Base-by-base conservation (phyloP, 2,113 vertebrate genomes). In the Psophia crepitans region DNA sequence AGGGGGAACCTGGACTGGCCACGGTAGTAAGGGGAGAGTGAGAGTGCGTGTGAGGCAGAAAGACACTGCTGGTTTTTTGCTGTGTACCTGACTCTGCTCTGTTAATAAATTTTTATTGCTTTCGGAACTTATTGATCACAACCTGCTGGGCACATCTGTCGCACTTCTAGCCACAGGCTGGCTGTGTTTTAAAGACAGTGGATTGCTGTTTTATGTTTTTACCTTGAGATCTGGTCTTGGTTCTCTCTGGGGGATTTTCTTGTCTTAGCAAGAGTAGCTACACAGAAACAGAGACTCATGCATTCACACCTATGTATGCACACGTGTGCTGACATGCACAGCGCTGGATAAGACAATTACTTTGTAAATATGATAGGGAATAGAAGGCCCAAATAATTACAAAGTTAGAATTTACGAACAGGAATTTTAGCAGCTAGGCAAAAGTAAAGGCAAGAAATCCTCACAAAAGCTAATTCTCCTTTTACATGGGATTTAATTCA, bases 311-410 rank as follows among this genome's bases (percentile, higher is more conserved):
- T 43, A 21, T 35, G 22, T 2, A 5, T 22, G 6, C 11, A 17
- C 16, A 19, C 0, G 0, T 48, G 17, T 41, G 37, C 4, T 3
- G 2, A 35, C 11, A 11, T 9, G 6, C 5, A 37, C 12, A 39
- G 43, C 46, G 8, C 2, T 60, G 24, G 6, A 5, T 8, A 37
- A 6, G 12, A 19, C 39, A 53, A 61, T 33, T 70, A 30, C 13
- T 24, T 70, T 79, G 3, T 53, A 69, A 28, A 9, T 18, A 39
- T 35, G 23, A n/a, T 10, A 81, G 19, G 28, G 21, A 74, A 33
- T 1, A 75, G 39, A 85, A 70, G 6, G 6, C 5, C 32, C 20
- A 77, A 78, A 60, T 27, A 56, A 37, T 35, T 37, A 32, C 2
- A 17, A 32, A 58, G 9, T 10, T 75, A 60, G 49, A 85, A 39